A percentile compares a stretch with the other conserved stretches of the same genome.
These are phyloP conservation scores for Nettapus auritus DNA, from an alignment of 2,113 vertebrate genomes.

Conservation along the genomic window DNA sequence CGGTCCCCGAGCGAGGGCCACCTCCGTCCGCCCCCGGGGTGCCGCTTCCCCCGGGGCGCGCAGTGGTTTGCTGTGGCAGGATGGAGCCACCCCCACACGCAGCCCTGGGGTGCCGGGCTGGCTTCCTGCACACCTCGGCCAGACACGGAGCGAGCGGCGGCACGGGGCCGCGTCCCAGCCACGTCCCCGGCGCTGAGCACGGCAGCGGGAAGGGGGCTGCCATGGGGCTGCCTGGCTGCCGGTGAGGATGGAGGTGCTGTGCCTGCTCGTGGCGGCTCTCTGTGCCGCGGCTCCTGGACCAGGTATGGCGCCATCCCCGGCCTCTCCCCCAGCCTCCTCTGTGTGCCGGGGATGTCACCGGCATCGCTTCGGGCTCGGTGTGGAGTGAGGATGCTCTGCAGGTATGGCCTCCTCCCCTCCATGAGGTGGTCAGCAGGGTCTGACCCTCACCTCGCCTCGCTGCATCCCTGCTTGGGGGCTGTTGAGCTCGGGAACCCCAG, in stretches of 20 bases:
- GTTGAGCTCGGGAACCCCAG: background rate
- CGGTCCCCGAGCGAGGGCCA: background rate
- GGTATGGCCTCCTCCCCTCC: background rate
- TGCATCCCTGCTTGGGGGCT: no score
- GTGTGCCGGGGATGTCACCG: no score
- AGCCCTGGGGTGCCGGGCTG: background rate
- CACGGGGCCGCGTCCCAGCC: background rate
- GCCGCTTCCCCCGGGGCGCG: background rate
- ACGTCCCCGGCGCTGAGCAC: background rate
- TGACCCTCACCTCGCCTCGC: background rate
- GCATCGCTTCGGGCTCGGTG: background rate
- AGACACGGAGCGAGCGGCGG: background rate
- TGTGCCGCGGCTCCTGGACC: background rate
- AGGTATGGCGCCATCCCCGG: background rate
- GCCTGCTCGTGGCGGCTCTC: constrained; percentile 7
- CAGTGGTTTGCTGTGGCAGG: background rate
- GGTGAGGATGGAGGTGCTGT: constrained; percentile 35
- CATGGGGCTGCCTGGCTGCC: background rate
- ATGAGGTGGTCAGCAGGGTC: rapidly evolving
- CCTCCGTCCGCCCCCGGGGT: rapidly evolving
- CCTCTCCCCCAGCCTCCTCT: background rate
- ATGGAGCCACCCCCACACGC: background rate
- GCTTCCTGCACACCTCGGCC: constrained; percentile 72
- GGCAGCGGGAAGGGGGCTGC: background rate
- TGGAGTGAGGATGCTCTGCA: background rate